Evolutionary conservation across 2,113 vertebrate genomes (phyloP).

Genomic region (Prolemur simus): DNA sequence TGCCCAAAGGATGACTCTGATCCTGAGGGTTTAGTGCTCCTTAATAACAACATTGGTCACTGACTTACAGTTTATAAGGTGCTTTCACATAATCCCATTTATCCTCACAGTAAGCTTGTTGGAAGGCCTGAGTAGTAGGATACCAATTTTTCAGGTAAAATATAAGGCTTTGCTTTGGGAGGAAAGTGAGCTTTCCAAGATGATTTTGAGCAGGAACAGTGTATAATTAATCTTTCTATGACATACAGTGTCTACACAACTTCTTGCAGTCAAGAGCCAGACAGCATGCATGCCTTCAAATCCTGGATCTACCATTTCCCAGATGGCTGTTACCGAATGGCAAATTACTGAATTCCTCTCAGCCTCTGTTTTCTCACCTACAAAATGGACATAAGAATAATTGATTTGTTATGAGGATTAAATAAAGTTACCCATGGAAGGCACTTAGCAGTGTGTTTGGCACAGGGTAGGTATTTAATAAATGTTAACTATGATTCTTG

Average conservation of each 20-base stretch:
- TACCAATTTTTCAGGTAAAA: neutral
- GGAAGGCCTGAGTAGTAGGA: neutral
- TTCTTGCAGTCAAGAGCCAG: neutral
- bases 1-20: neutral
- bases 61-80: neutral
- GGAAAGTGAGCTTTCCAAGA: neutral
- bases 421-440: neutral
- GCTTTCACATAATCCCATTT: neutral
- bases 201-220: neutral
- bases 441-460: neutral
- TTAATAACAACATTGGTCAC: neutral
- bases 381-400: neutral
- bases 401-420: neutral
- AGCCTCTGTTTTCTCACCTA: neutral
- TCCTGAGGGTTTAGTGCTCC: neutral
- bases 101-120: neutral
- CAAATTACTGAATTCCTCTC: neutral
- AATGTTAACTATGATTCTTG: neutral
- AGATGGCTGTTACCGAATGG: neutral
- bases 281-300: neutral
- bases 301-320: neutral
- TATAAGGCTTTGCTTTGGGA: neutral
- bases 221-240: neutral
- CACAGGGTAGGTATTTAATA: neutral
- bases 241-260: neutral